Percentiles rank a stretch among this genome's conserved stretches.
Conservation (phyloP, 2,797 vertebrate genomes). For the Australoheros facetus region DNA sequence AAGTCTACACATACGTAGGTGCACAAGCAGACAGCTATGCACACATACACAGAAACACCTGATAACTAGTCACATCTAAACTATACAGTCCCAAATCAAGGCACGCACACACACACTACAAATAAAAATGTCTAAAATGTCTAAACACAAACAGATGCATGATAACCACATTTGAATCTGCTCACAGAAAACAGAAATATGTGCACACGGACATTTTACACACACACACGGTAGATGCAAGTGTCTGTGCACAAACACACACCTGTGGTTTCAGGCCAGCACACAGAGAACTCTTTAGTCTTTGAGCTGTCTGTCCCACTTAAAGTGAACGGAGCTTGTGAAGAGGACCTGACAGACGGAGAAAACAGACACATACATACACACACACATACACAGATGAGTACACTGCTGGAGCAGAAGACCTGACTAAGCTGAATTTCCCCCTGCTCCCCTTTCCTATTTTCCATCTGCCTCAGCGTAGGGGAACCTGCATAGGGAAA, state of each 20-base stretch:
- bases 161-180: conserved; percentile 17
- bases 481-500: conserved; percentile 78
- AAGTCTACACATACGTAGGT: conserved; percentile 12
- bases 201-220: neutral
- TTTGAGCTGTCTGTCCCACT: conserved; percentile 75
- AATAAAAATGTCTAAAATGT: conserved; percentile 8
- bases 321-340: conserved; percentile 71
- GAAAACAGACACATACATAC: conserved; percentile 58
- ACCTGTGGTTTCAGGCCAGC: conserved; percentile 73
- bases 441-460: conserved; percentile 81
- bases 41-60: conserved; percentile 22
- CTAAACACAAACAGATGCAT: conserved; percentile 12
- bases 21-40: neutral
- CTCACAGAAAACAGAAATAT: conserved; percentile 37
- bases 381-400: conserved; percentile 61
- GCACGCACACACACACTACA: neutral
- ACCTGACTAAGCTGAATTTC: conserved; percentile 82
- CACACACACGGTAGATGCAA: conserved; percentile 24
- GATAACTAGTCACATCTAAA: conserved; percentile 17
- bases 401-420: conserved; percentile 73
- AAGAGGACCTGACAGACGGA: conserved; percentile 77
- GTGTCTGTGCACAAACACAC: conserved; percentile 53
- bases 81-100: neutral
- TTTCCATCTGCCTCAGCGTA: conserved; percentile 83
- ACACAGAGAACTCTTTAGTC: conserved; percentile 73